These are phyloP conservation scores for Andrena fulva DNA, from an alignment of 2,888 invertebrate genomes.

Conservation along the genomic window DNA sequence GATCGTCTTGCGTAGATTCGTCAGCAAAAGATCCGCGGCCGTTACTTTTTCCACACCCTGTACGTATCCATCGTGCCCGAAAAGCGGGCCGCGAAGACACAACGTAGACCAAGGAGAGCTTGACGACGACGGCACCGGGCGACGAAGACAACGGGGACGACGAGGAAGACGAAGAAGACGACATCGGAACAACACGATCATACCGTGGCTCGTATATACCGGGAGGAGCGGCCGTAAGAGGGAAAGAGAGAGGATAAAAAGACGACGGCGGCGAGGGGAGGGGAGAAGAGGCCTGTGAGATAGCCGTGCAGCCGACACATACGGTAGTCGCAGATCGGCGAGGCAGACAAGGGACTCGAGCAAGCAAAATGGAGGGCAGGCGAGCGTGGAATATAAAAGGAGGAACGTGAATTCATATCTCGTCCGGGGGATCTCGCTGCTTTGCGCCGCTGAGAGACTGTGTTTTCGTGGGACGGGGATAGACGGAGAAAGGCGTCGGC, in stretches of 20 bases:
- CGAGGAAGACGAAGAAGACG: slow-evolving; percentile 57
- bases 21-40: neutral
- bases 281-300: slow-evolving; percentile 69
- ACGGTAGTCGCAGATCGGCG: slow-evolving; percentile 84
- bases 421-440: slow-evolving; percentile 83
- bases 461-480: slow-evolving; percentile 79
- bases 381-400: slow-evolving; percentile 85
- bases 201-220: slow-evolving; percentile 64
- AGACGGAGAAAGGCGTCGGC: neutral
- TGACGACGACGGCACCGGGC: slow-evolving; percentile 48
- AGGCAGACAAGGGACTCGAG: slow-evolving; percentile 83
- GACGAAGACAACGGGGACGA: slow-evolving; percentile 48
- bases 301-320: slow-evolving; percentile 79
- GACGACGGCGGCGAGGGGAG: slow-evolving; percentile 49
- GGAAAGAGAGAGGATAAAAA: slow-evolving; percentile 46
- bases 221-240: slow-evolving; percentile 40
- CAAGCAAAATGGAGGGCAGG: slow-evolving; percentile 84
- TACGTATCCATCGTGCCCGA: slow-evolving; percentile 44
- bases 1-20: neutral
- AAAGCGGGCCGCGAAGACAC: slow-evolving; percentile 56
- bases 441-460: slow-evolving; percentile 82
- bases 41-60: neutral
- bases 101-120: slow-evolving; percentile 53
- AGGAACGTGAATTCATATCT: slow-evolving; percentile 84
- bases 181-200: slow-evolving; percentile 72